Evolutionary conservation across 2,888 invertebrate genomes (phyloP), one percentile per base, ranked within the genome.

Genomic region (Phaonia tiefii): DNA sequence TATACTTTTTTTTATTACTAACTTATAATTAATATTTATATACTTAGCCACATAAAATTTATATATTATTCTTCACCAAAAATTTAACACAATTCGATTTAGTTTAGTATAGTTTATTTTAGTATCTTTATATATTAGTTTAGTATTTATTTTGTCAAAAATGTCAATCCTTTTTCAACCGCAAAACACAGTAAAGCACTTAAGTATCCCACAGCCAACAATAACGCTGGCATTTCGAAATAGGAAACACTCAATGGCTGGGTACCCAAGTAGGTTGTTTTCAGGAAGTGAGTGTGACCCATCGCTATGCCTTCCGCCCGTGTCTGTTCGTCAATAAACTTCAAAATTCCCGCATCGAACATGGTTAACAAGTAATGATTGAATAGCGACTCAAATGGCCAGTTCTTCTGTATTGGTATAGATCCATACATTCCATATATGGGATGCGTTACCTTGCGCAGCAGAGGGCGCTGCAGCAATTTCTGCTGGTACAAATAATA

Each of bases 401-500:
- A 86, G 17, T 83, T 82, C 17, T 81, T 72, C 0, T 37, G 63
- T 31, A 86, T 76, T 0, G 85, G 83, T 42, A 85, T 78, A 17
- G 78, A 82, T 15, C 82, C 83, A 63, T 77, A 76, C 22, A 81
- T 26, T n/a, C 75, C 26, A 2, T 76, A 39, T 2, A 85, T 44
- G 0, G 83, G 74, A 1, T 83, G 20, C 1, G 74, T 7, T 13
- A 85, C 54, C 1, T 56, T 15, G 11, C 78, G 79, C 20, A 84
- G 65, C 0, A 75, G 65, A 0, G 85, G 85, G 15, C 71, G 75
- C n/a, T 54, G 56, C 44, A 85, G n/a, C 17, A 82, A 82, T 10
- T 83, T 85, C 44, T 86, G 86, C 44, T 86, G 86, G 49, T 86
- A 84, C 0, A 84, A 22, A 54, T 78, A 86, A 8, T 84, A 84